Base-by-base conservation (phyloP, 2,113 vertebrate species). In the Pachypanchax playfairii region DNA sequence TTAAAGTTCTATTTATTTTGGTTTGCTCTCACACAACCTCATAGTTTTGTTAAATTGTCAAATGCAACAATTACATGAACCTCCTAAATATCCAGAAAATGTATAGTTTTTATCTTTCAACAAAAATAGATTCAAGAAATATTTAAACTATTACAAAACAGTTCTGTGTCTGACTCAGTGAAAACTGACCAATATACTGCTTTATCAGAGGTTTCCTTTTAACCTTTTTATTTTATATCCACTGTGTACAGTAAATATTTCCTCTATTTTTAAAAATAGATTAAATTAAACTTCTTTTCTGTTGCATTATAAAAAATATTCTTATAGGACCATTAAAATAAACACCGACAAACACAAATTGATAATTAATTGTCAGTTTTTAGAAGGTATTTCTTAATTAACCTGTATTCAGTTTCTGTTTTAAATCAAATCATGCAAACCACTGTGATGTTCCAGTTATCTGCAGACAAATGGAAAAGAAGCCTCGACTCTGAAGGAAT, bases 311-410 rank as follows among this genome's bases (percentile, higher is more conserved):
- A 3, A 12, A 52, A 73, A 38, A 14, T 57, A 21, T 18, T 22
- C 13, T 4, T 52, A 24, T 29, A 9, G 52, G 56, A 53, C n/a
- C n/a, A n/a, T n/a, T 53, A 25, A 46, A 3, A 3, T 0, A 8
- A 26, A 57, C 46, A 10, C 38, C 26, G 6, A 14, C 6, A 4
- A 5, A 1, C 10, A 36, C 5, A 24, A 33, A 49, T 29, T 1
- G 33, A 42, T 4, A 5, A 65, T 75, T 65, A n/a, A n/a, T n/a
- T n/a, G n/a, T n/a, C n/a, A n/a, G n/a, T n/a, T n/a, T n/a, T 39
- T 41, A 55, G 15, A 38, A 24, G 72, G 58, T 44, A 70, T 50
- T 51, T 47, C 4, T 21, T 15, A 20, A 22, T 13, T 66, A 26
- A 33, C 13, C 10, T 48, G 39, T 17, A 4, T 36, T 36, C 12